phyloP scores from a whole-genome alignment of 2,113 vertebrate genomes.

The Ochotona princeps region DNA sequence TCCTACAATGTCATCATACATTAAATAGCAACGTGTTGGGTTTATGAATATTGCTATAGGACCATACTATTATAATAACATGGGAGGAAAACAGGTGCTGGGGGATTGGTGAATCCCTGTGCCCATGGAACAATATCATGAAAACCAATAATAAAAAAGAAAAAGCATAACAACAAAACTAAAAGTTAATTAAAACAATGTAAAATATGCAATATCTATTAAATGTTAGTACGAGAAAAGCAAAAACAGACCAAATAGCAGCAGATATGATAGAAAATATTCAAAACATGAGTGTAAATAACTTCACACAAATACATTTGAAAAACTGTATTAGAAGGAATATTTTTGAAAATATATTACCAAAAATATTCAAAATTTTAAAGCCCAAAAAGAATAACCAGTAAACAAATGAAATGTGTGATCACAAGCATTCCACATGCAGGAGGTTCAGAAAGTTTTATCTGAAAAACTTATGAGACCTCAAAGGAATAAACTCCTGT shows the following conservation, averaged over 20 bases:
- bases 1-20: no score
- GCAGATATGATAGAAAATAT: neutral
- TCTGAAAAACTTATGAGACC: neutral
- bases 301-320: neutral
- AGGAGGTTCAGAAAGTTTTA: slow-evolving; percentile 11
- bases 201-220: neutral
- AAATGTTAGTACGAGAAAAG: neutral
- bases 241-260: neutral
- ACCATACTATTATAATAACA: no score
- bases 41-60: no score
- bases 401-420: neutral
- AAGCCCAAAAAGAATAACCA: neutral
- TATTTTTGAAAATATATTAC: neutral
- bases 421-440: slow-evolving; percentile 12
- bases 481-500: neutral
- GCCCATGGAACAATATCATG: no score
- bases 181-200: neutral
- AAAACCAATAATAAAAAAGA: neutral
- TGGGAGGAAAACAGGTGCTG: no score
- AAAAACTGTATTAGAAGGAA: neutral
- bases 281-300: neutral
- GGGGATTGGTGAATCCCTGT: no score
- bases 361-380: neutral
- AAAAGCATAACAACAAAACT: neutral
- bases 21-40: no score